Evolutionary conservation across 2,797 vertebrate species (phyloP), one percentile per base, ranked within the genome.

Genomic region (Xenops minutus): DNA sequence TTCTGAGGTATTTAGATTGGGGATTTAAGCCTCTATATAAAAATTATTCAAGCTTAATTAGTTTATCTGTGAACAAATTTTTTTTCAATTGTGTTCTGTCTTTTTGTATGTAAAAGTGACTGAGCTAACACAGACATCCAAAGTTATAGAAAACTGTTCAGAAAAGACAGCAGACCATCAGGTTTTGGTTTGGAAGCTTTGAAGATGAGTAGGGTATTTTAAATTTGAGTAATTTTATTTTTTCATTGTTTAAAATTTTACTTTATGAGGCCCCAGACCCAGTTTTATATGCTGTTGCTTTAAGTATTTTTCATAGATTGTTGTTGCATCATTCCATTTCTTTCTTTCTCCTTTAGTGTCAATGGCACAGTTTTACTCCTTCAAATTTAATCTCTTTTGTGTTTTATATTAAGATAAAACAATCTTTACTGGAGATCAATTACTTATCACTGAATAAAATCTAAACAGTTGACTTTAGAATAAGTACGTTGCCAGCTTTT

Each of bases 391-490:
- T 58, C 34, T 73, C 36, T 79, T 87, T 51, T 73, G 59, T 64
- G 62, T 63, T 93, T 92, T 61, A 89, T n/a, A 13, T 30, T 71
- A 93, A 64, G 44, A 66, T 9, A 82, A 92, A 78, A 21, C 4
- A 55, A 5, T 59, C 55, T 44, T 76, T 91, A 69, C 24, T 52
- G 8, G 14, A 5, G 22, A 85, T 95, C 59, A 92, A 55, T 79
- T 84, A 32, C 48, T 74, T 77, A 87, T 77, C 59, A 81, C 46
- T 71, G 49, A 75, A 74, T n/a, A 63, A 89, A 73, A 48, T 85
- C 85, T 84, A 62, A 75, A 77, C 29, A 6, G 16, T 61, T 93
- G 86, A 36, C 68, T 95, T 97, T 85, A 89, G 58, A 52, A 55
- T 23, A 86, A 64, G 4, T 19, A 75, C 67, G 58, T 12, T 89